phyloP scores from a whole-genome alignment of 2,113 vertebrate species.

The Chitala chitala region DNA sequence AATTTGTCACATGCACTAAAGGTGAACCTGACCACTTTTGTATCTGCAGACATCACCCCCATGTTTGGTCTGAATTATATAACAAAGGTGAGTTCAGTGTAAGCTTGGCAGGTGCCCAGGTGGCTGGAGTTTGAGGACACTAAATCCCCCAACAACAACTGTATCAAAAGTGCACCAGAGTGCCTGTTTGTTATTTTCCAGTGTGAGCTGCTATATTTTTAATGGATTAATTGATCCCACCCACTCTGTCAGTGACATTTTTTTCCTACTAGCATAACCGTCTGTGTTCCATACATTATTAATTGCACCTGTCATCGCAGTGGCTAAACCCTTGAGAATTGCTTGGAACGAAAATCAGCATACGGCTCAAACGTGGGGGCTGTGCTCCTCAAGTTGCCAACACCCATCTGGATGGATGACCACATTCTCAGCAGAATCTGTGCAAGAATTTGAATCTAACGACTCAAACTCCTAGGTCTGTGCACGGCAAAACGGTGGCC shows the following conservation, averaged over 20 bases:
- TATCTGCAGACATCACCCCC: background rate
- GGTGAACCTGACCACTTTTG: background rate
- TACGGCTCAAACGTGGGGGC: background rate
- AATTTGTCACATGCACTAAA: constrained; percentile 24
- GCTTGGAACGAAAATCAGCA: background rate
- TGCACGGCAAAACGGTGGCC: too few relatives aligned
- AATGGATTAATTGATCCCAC: background rate
- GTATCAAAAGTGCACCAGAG: background rate
- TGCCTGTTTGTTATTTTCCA: background rate
- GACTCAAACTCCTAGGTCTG: background rate
- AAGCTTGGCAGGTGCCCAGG: constrained; percentile 20
- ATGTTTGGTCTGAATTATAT: constrained; percentile 30
- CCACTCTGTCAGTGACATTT: too few relatives aligned
- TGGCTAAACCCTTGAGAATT: background rate
- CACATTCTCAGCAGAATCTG: background rate
- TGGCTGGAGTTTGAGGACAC: constrained; percentile 36
- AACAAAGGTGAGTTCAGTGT: constrained; percentile 22
- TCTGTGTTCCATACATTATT: background rate
- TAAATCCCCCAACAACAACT: constrained; percentile 21
- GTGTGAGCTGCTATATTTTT: constrained; percentile 7
- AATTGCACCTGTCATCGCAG: background rate
- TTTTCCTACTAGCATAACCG: background rate
- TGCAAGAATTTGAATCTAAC: background rate
- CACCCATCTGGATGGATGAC: background rate
- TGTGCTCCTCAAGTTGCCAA: background rate